Evolutionary conservation across 1,140 invertebrate species (phyloP).

Genomic region (Drosophila miranda): DNA sequence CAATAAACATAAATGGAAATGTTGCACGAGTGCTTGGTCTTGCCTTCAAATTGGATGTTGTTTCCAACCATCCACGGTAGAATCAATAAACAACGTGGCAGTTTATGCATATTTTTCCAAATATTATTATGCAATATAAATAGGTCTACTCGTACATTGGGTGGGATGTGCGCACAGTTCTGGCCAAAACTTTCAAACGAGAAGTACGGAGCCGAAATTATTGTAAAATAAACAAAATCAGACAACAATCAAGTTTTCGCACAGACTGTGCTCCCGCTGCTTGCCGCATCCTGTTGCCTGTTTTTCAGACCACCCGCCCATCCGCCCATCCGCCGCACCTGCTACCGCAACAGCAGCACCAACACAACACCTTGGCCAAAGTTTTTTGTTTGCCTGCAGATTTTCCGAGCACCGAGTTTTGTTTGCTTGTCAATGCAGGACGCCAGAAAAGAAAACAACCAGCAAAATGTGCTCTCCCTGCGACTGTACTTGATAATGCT

Average conservation of each 20-base stretch:
- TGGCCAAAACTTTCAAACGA: conserved; percentile 12
- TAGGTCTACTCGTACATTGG: neutral
- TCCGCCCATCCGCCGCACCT: conserved; percentile 45
- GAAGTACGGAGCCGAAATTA: conserved; percentile 47
- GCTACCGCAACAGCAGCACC: conserved; percentile 44
- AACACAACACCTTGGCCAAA: conserved; percentile 63
- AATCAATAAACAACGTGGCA: conserved; percentile 54
- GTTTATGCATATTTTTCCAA: conserved; percentile 52
- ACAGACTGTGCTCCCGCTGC: conserved; percentile 44
- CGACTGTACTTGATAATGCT: conserved; percentile 52
- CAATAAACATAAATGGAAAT: conserved; percentile 18
- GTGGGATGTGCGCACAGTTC: neutral
- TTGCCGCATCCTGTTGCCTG: conserved; percentile 14
- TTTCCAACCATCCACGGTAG: conserved; percentile 37
- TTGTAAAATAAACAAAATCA: conserved; percentile 46
- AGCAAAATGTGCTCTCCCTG: conserved; percentile 9
- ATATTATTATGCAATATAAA: conserved; percentile 45
- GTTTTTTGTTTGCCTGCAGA: conserved; percentile 52
- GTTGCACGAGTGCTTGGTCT: neutral
- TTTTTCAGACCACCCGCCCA: too few species aligned
- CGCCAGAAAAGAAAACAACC: conserved; percentile 36
- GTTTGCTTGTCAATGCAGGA: conserved; percentile 71
- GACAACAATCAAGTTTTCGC: conserved; percentile 67
- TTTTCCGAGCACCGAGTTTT: conserved; percentile 49
- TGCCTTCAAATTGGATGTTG: conserved; percentile 1